These are phyloP conservation scores for Penelope pileata DNA, from an alignment of 2,113 vertebrate species.

Conservation along the genomic window DNA sequence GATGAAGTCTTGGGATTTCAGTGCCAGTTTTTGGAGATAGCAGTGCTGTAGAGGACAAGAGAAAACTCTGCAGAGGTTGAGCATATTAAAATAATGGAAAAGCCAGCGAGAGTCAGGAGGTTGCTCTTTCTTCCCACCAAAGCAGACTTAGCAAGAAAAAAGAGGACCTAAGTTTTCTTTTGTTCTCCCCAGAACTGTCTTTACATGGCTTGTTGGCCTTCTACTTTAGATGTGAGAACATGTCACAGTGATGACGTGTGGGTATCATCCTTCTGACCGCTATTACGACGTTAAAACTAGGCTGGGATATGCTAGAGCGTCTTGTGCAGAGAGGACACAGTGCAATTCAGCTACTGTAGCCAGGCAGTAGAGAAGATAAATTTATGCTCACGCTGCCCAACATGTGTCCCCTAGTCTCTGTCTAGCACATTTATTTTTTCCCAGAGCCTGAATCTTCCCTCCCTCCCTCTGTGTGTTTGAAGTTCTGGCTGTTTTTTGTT, in stretches of 20 bases:
- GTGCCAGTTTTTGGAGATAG: background rate
- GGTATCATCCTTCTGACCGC: background rate
- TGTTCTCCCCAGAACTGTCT: background rate
- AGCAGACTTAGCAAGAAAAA: background rate
- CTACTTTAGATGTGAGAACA: background rate
- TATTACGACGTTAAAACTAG: background rate
- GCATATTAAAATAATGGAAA: background rate
- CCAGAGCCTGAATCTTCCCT: background rate
- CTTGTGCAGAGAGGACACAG: background rate
- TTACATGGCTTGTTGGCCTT: background rate
- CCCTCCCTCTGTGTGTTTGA: background rate
- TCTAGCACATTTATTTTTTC: background rate
- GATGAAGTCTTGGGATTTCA: background rate
- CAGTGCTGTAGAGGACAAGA: background rate
- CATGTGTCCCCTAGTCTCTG: background rate
- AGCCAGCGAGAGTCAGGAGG: background rate
- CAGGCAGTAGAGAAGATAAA: background rate
- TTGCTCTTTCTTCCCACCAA: background rate
- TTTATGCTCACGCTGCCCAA: background rate
- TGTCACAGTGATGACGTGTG: background rate
- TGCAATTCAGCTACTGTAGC: background rate
- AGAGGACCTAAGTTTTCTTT: background rate
- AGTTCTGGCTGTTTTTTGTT: constrained; percentile 68
- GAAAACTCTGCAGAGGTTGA: background rate
- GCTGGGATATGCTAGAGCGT: background rate